Evolutionary conservation across 2,113 vertebrate genomes (phyloP).

Genomic region (Anthoscopus minutus): DNA sequence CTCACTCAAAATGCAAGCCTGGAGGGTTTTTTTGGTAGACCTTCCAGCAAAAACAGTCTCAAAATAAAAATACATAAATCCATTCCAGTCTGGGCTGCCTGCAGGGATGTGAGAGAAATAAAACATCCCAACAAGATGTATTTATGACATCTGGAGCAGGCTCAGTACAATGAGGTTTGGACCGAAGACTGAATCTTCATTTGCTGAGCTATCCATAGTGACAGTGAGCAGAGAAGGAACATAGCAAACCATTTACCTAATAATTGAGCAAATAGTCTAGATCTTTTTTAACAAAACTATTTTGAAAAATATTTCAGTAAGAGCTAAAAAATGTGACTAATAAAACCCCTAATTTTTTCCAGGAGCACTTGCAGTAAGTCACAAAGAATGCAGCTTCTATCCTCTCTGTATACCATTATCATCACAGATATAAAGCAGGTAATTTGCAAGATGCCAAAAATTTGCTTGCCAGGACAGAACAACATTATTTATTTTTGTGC

Average conservation of each 20-base stretch:
- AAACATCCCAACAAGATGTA: constrained; percentile 26
- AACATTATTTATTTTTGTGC: not conserved
- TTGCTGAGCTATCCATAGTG: not conserved
- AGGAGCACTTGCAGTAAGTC: not conserved
- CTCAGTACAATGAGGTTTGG: not conserved
- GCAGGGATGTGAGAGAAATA: constrained; percentile 14
- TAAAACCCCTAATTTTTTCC: not conserved
- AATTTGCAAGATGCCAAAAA: not conserved
- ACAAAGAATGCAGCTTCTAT: not conserved
- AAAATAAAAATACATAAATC: constrained; percentile 43
- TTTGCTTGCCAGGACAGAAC: not conserved
- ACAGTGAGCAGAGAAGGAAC: not conserved
- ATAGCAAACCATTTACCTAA: not conserved
- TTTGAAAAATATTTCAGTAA: not conserved
- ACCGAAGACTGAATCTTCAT: not conserved
- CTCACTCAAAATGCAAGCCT: not conserved
- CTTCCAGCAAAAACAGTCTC: constrained; percentile 36
- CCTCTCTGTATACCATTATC: not conserved
- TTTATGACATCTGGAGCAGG: constrained; percentile 30
- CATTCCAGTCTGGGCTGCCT: not conserved
- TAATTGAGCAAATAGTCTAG: not conserved
- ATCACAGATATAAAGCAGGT: not conserved
- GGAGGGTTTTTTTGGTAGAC: not conserved
- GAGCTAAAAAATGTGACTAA: not conserved
- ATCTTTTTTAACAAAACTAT: not conserved